Percentiles rank a stretch among this genome's conserved stretches.
Evolutionary conservation across 2,797 vertebrate species (phyloP).

Genomic region (Trematomus bernacchii): DNA sequence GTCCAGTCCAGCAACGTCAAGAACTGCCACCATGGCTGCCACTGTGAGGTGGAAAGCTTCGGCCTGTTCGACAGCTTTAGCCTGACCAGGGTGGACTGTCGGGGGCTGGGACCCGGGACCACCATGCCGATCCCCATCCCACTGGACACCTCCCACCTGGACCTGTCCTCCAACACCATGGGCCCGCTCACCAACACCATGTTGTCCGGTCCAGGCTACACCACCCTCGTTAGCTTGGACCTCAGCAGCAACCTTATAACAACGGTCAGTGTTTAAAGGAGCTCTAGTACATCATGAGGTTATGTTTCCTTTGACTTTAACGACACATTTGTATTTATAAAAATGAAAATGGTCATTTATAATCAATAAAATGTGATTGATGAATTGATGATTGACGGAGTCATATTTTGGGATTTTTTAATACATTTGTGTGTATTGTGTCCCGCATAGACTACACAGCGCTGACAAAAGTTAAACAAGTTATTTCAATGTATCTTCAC

Average conservation of each 20-base stretch:
- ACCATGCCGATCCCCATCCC: conserved; percentile 92
- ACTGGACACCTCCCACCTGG: conserved; percentile 93
- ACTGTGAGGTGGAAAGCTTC: conserved; percentile 95
- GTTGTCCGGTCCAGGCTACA: conserved; percentile 95
- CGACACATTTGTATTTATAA: background rate
- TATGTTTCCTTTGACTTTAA: background rate
- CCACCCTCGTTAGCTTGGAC: conserved; percentile 93
- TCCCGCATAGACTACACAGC: too few relatives aligned
- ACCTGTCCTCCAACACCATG: conserved; percentile 92
- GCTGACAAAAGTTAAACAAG: too few relatives aligned
- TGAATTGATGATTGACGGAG: too few relatives aligned
- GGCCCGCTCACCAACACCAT: conserved; percentile 89
- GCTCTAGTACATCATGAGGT: background rate
- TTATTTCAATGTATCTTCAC: background rate
- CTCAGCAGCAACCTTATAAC: conserved; percentile 93
- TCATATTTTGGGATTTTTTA: background rate
- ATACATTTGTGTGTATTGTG: background rate
- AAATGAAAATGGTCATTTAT: background rate
- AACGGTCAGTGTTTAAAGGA: conserved; percentile 76
- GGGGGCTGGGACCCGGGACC: conserved; percentile 85
- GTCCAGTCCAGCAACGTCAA: conserved; percentile 76
- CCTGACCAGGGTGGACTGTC: conserved; percentile 94
- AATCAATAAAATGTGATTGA: background rate
- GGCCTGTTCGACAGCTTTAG: conserved; percentile 99
- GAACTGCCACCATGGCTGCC: conserved; percentile 93